Conservation (phyloP, 2,888 invertebrate species). For the Spisula solida region DNA sequence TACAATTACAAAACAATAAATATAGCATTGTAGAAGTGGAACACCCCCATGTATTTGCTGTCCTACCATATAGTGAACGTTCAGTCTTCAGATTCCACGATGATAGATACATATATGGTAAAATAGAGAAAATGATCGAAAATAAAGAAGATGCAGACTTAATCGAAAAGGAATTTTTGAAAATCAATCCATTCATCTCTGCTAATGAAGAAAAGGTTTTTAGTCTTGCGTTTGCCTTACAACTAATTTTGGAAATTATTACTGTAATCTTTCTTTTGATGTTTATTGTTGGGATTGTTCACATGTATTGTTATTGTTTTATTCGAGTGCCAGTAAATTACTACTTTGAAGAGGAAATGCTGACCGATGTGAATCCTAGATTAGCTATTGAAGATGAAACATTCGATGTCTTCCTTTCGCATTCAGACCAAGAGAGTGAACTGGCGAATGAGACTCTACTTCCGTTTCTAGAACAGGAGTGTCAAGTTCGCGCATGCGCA, state of each 20-base stretch:
- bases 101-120: constrained; percentile 27
- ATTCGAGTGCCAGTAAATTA: neutral
- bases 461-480: constrained; percentile 34
- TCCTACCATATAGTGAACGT: constrained; percentile 16
- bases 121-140: constrained; percentile 30
- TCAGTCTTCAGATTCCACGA: constrained; percentile 32
- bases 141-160: neutral
- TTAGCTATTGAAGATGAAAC: constrained; percentile 22
- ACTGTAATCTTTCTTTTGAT: neutral
- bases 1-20: neutral
- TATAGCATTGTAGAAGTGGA: constrained; percentile 9
- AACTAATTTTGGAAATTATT: neutral
- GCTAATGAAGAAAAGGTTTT: constrained; percentile 45
- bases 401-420: constrained; percentile 36
- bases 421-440: constrained; percentile 23
- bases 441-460: constrained; percentile 31
- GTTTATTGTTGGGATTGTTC: neutral
- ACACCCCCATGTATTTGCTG: constrained; percentile 32
- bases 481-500: constrained; percentile 29
- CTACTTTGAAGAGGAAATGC: neutral
- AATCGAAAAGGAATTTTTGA: constrained; percentile 17
- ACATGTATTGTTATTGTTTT: constrained; percentile 1
- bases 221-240: constrained; percentile 7
- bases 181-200: neutral
- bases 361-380: constrained; percentile 13